phyloP scores from a whole-genome alignment of 2,797 vertebrate species.

The Antrozous pallidus region DNA sequence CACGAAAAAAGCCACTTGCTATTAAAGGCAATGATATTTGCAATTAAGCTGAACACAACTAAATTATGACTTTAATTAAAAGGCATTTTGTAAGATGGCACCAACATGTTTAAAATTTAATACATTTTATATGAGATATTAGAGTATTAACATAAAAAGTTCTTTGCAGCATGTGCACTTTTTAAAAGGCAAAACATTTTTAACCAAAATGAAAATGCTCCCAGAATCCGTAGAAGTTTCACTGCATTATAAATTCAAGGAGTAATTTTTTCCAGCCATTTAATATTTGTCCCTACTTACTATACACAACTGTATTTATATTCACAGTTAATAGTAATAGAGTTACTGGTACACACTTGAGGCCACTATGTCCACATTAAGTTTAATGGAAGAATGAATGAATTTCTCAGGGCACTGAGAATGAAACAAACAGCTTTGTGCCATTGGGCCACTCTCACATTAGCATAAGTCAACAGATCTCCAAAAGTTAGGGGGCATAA shows the following conservation, averaged over 20 bases:
- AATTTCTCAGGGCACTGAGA: background rate
- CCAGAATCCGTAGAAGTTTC: constrained; percentile 42
- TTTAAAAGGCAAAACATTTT: constrained; percentile 78
- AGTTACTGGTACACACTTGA: background rate
- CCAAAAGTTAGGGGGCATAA: background rate
- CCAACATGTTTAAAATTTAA: constrained; percentile 83
- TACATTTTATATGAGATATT: constrained; percentile 80
- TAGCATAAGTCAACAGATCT: constrained; percentile 2
- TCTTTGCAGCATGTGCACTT: constrained; percentile 79
- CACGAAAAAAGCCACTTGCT: constrained; percentile 70
- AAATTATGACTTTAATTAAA: constrained; percentile 85
- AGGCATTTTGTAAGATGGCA: constrained; percentile 78
- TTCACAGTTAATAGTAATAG: constrained; percentile 20
- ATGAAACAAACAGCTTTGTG: constrained; percentile 14
- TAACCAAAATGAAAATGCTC: constrained; percentile 75
- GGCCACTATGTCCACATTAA: background rate
- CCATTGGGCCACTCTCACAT: background rate
- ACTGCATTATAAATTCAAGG: constrained; percentile 50
- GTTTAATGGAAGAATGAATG: constrained; percentile 45
- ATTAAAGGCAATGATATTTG: constrained; percentile 77
- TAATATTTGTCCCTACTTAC: background rate
- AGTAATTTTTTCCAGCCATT: constrained; percentile 14
- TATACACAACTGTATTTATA: constrained; percentile 9
- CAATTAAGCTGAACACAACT: constrained; percentile 81
- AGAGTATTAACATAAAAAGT: constrained; percentile 80